Evolutionary conservation across 2,888 invertebrate genomes (phyloP), one percentile per base, ranked within the genome.

Genomic region (Drosophila melanocephala): DNA sequence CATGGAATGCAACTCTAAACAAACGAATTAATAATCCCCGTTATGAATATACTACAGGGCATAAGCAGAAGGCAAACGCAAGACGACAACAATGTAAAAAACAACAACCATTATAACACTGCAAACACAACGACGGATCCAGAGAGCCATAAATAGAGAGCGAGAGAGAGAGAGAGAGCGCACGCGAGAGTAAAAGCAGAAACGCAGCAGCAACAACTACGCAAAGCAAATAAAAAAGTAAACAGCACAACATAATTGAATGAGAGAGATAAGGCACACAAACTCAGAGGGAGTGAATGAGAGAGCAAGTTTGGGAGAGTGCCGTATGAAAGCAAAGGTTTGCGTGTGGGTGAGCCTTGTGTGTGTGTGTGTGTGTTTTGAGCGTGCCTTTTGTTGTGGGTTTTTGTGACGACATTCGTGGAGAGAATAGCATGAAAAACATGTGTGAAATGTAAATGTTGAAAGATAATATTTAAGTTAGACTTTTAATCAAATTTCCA

Each of bases 171-270:
- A 68, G 33, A 12, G 39, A 67, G 68, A 71, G 68, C 63, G 62
- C 28, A 22, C 47, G 57, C 55, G 53, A 72, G 75, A 80, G 62
- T 33, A 81, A 59, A 53, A 47, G 44, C 72, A 65, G 28, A 37
- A 57, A 50, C 50, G 55, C 76, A 63, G 58, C 39, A 72, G 59
- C 44, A 72, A 52, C 58, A 76, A 68, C 47, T 67, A 72, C 22
- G 55, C 67, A 77, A 80, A 56, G 63, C 66, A 77, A 72, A 68
- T 16, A 58, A 64, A 67, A 72, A 70, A 81, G 65, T 67, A 81
- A 79, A 82, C 79, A 67, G 52, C 77, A 42, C 56, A 76, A 77
- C 79, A 79, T 79, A 79, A 82, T 81, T 82, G 63, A 62, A 28
- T 52, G 64, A 75, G 79, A 78, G 82, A 53, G 70, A 62, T 28